Evolutionary conservation across 2,888 invertebrate species (phyloP), one percentile per base, ranked within the genome.

Genomic region (Scaptomyza reducta): DNA sequence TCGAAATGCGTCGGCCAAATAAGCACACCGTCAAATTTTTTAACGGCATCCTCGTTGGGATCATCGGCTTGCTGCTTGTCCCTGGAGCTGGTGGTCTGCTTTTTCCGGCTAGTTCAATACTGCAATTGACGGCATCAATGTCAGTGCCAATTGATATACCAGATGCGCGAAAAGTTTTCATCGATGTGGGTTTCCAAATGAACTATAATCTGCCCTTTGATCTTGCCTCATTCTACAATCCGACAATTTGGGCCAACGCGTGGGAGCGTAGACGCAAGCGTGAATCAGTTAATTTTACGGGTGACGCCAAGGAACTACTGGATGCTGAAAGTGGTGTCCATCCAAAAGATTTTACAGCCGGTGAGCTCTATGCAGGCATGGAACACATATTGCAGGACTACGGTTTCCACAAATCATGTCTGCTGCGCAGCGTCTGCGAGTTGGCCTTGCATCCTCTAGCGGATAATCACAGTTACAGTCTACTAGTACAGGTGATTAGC

Each of bases 401-500:
- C 60, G 95, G 95, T 1, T 92, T 93, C 73, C 93, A 94, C 68
- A 95, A 95, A 4, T 93, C 93, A 25, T 96, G 96, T 81, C 91
- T 96, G 35, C 90, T 95, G 51, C 93, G 93, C 74, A 93, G 94
- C 47, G 93, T 96, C 51, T 96, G 96, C 75, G 94, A 95, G 80
- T 90, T 95, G 22, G 94, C 95, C 5, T 93, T 93, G 55, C 93
- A 94, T 78, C 95, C 95, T 0, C 90, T 96, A 13, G 93, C 93
- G 57, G 83, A 87, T 13, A 92, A 79, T 25, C 85, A 89, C n/a
- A 93, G 93, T 50, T 93, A 93, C 77, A 91, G 31, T 6, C 90
- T 96, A 9, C 90, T 96, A 0, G 94, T 94, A 57, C 95, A 96
- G 90, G 91, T 95, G 31, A 92, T 95, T 45, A 93, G 93, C 56